phyloP scores from a whole-genome alignment of 2,888 invertebrate genomes.

The Operophtera brumata region DNA sequence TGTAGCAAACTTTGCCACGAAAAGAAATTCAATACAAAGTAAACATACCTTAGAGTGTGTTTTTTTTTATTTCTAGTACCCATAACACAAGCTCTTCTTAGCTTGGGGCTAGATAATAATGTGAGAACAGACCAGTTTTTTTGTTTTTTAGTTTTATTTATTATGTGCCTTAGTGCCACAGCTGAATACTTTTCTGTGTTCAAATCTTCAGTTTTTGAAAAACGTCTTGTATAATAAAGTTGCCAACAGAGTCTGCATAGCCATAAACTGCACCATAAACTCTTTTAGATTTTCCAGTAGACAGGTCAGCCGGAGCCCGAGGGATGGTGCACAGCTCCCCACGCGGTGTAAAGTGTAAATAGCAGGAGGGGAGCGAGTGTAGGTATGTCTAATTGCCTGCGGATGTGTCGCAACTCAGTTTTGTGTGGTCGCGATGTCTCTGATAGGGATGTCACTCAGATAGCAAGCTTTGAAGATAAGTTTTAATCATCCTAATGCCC shows the following conservation, averaged over 20 bases:
- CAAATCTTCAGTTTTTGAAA: too few relatives aligned
- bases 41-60: too few relatives aligned
- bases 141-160: too few relatives aligned
- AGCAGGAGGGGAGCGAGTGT: constrained; percentile 45
- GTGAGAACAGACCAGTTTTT: too few relatives aligned
- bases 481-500: not conserved
- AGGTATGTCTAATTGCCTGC: constrained; percentile 56
- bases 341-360: constrained; percentile 39
- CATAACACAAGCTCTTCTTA: too few relatives aligned
- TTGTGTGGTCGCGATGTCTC: constrained; percentile 40
- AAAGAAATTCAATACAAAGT: too few relatives aligned
- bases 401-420: constrained; percentile 56
- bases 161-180: too few relatives aligned
- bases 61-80: too few relatives aligned
- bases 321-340: constrained; percentile 32
- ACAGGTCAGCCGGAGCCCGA: constrained; percentile 26
- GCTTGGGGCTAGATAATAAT: too few relatives aligned
- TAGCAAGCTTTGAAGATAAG: not conserved
- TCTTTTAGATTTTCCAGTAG: constrained; percentile 19
- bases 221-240: constrained; percentile 2
- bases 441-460: constrained; percentile 32
- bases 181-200: too few relatives aligned
- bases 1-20: too few relatives aligned
- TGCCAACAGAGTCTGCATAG: constrained; percentile 1
- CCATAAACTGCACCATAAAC: constrained; percentile 18